A percentile compares a stretch with the other conserved stretches of the same genome.
phyloP scores from a whole-genome alignment of 2,888 invertebrate species.

The Coremacera marginata region DNA sequence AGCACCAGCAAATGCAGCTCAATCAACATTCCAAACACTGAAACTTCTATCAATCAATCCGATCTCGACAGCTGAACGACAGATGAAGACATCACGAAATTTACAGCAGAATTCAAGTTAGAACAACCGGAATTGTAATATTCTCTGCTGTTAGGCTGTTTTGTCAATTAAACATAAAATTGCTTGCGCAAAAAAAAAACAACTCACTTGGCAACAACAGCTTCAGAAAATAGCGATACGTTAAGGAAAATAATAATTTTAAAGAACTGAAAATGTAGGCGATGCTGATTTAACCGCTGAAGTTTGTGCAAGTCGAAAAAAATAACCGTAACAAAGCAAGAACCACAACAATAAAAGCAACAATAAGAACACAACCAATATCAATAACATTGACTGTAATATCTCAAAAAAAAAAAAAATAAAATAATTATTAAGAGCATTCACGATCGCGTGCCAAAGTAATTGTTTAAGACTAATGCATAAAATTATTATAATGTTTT shows the following conservation, averaged over 20 bases:
- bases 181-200: conserved; percentile 29
- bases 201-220: background rate
- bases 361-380: background rate
- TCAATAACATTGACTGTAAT: background rate
- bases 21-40: conserved; percentile 18
- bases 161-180: conserved; percentile 35
- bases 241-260: background rate
- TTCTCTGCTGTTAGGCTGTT: background rate
- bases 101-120: background rate
- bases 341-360: conserved; percentile 2
- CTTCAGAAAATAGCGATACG: background rate
- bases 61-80: background rate
- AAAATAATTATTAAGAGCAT: conserved; percentile 24
- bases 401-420: background rate
- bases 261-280: conserved; percentile 16
- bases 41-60: conserved; percentile 9
- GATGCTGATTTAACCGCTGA: conserved; percentile 1
- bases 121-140: conserved; percentile 9
- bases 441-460: conserved; percentile 35
- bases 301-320: background rate
- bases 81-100: conserved; percentile 26
- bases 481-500: background rate
- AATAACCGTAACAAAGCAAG: background rate
- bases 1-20: background rate
- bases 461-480: background rate